phyloP scores from a whole-genome alignment of 2,797 vertebrate genomes.

The Notamacropus eugenii region DNA sequence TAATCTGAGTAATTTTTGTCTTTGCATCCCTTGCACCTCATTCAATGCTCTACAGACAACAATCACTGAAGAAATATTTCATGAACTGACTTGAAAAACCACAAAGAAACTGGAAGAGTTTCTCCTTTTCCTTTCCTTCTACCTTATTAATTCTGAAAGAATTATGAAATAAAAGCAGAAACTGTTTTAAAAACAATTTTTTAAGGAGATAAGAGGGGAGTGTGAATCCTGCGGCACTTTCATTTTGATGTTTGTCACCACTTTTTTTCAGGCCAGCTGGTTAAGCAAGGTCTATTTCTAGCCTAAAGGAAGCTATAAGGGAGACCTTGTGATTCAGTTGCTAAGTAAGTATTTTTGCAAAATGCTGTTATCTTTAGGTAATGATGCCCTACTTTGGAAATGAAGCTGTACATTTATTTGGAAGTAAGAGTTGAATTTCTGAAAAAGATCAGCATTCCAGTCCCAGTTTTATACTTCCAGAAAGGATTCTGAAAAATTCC shows the following conservation, averaged over 20 bases:
- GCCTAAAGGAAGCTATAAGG: conserved; percentile 76
- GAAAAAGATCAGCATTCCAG: conserved; percentile 44
- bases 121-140: neutral
- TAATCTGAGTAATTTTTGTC: neutral
- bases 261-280: conserved; percentile 69
- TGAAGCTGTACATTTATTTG: conserved; percentile 56
- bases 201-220: neutral
- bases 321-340: conserved; percentile 79
- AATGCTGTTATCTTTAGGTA: conserved; percentile 75
- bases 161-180: neutral
- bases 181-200: neutral
- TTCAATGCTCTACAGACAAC: neutral
- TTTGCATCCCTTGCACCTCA: neutral
- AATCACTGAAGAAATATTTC: neutral
- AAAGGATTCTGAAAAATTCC: neutral
- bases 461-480: neutral
- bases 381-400: conserved; percentile 73
- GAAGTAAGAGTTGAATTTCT: conserved; percentile 56
- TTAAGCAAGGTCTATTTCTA: conserved; percentile 77
- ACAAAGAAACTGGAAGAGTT: neutral
- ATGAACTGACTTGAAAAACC: neutral
- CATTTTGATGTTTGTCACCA: conserved; percentile 64
- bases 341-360: conserved; percentile 78
- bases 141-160: neutral
- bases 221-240: conserved; percentile 38